These are phyloP conservation scores for Pseudomyrmex concolor DNA, from an alignment of 1,140 invertebrate species.

Conservation along the genomic window DNA sequence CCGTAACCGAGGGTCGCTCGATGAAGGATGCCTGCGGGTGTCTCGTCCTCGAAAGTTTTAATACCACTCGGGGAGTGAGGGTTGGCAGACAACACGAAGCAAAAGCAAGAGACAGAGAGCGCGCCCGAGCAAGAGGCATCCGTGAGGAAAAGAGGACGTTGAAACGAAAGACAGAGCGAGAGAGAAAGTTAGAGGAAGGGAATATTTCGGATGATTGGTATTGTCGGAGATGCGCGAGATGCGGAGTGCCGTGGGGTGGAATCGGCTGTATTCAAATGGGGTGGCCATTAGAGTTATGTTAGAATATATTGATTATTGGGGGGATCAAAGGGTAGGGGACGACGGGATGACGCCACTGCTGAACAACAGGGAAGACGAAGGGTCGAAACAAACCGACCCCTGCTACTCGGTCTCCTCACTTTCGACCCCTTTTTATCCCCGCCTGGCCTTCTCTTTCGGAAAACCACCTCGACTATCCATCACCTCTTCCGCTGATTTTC, in stretches of 20 bases:
- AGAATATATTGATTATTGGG: conserved; percentile 86
- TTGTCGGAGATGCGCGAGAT: conserved; percentile 79
- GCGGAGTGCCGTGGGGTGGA: conserved; percentile 76
- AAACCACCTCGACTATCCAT: conserved; percentile 44
- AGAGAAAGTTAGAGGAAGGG: conserved; percentile 58
- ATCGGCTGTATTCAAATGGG: conserved; percentile 84
- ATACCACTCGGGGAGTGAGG: conserved; percentile 81
- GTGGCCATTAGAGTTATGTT: conserved; percentile 85
- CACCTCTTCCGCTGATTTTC: conserved; percentile 39
- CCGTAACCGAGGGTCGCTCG: conserved; percentile 57
- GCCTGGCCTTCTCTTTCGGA: neutral
- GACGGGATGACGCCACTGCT: conserved; percentile 76
- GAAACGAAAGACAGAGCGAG: conserved; percentile 57
- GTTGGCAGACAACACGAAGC: conserved; percentile 73
- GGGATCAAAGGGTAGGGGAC: conserved; percentile 83
- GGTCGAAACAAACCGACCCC: conserved; percentile 73
- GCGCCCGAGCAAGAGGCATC: conserved; percentile 40
- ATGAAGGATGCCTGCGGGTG: conserved; percentile 72
- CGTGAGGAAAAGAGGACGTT: conserved; percentile 54
- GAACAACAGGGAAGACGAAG: conserved; percentile 77
- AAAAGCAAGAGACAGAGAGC: conserved; percentile 71
- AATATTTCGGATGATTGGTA: conserved; percentile 85
- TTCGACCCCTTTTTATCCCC: conserved; percentile 20
- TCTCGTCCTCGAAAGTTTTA: conserved; percentile 82
- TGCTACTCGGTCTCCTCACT: conserved; percentile 42